Conservation (phyloP, 2,888 invertebrate species). For the Macrophya annulata region DNA sequence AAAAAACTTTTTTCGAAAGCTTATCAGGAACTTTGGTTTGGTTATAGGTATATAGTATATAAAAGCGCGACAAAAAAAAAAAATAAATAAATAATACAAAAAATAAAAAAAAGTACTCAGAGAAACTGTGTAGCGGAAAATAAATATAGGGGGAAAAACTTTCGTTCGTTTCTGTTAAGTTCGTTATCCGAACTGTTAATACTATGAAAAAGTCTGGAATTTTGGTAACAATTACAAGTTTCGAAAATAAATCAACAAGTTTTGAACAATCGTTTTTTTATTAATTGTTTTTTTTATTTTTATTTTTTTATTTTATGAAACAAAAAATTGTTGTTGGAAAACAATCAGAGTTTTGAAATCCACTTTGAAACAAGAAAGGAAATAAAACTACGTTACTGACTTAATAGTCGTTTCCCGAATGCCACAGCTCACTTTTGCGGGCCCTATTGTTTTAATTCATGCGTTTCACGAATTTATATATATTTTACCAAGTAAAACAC, state of each 20-base stretch:
- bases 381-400: slow-evolving; percentile 9
- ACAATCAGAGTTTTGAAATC: slow-evolving; percentile 13
- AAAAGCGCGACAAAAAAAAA: background rate
- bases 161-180: background rate
- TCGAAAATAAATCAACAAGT: background rate
- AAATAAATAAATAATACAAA: background rate
- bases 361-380: background rate
- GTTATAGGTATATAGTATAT: no score
- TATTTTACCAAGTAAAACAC: slow-evolving; percentile 57
- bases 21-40: background rate
- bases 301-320: background rate
- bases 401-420: slow-evolving; percentile 13
- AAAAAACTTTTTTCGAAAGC: background rate
- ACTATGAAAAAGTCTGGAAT: background rate
- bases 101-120: background rate
- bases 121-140: background rate
- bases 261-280: background rate
- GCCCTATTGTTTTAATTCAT: slow-evolving; percentile 51
- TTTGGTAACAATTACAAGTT: background rate
- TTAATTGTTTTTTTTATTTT: no score
- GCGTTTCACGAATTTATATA: slow-evolving; percentile 51
- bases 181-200: background rate
- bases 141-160: background rate
- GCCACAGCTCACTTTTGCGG: slow-evolving; percentile 1
- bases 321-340: background rate